These are phyloP conservation scores for Cladopsammia gracilis DNA, from an alignment of 64 coral and sea anemone species.

Conservation along the genomic window DNA sequence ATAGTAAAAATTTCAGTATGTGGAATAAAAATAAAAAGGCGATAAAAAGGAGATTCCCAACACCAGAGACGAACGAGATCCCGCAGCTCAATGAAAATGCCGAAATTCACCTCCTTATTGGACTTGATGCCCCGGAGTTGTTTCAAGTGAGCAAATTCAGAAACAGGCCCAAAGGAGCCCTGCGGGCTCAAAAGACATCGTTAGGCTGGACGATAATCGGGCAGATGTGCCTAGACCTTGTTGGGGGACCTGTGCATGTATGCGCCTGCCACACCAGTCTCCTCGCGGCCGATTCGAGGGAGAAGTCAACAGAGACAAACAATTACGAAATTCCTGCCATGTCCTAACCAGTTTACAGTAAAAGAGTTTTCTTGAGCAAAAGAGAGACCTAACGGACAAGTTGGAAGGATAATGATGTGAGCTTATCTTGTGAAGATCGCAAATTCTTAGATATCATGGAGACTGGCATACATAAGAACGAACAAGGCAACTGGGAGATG, in stretches of 20 bases:
- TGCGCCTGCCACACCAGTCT: slow-evolving; percentile 26
- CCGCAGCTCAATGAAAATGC: background rate
- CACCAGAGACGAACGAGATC: slow-evolving; percentile 37
- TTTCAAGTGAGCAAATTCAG: too few species aligned
- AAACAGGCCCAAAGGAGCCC: too few species aligned
- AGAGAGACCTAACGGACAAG: background rate
- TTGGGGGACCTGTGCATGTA: slow-evolving; percentile 52
- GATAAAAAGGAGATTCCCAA: slow-evolving; percentile 68
- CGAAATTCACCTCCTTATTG: too few species aligned
- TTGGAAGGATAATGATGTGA: slow-evolving; percentile 32
- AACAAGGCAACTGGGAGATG: slow-evolving; percentile 75
- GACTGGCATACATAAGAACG: slow-evolving; percentile 33
- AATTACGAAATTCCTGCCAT: slow-evolving; percentile 46
- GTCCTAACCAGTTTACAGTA: slow-evolving; percentile 41
- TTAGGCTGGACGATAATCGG: slow-evolving; percentile 74
- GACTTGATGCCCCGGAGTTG: too few species aligned
- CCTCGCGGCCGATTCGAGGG: background rate
- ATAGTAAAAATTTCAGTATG: too few species aligned
- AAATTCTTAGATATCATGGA: slow-evolving; percentile 70
- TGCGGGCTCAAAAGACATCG: slow-evolving; percentile 27
- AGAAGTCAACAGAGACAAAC: too few species aligned
- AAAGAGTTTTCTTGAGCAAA: too few species aligned
- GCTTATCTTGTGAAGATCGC: slow-evolving; percentile 24
- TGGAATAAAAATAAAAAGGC: too few species aligned
- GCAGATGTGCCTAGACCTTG: slow-evolving; percentile 72